phyloP scores from a whole-genome alignment of 2,888 invertebrate species.

The Synanthedon formicaeformis region DNA sequence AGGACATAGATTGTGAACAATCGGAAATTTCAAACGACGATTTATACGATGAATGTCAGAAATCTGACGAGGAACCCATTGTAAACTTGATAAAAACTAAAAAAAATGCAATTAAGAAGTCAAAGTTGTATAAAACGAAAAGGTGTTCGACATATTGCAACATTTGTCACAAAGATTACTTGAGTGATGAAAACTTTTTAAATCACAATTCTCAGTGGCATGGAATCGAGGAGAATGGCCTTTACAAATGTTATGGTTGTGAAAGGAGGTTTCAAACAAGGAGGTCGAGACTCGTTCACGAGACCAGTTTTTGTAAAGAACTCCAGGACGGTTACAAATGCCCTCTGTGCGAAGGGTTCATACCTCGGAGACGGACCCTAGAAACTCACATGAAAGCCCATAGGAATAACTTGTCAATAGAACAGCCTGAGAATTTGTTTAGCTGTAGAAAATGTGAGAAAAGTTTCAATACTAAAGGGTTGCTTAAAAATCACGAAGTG shows the following conservation, averaged over 20 bases:
- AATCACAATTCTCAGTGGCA: conserved; percentile 37
- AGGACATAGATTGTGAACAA: conserved; percentile 3
- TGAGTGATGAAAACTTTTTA: conserved; percentile 18
- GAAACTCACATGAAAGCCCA: conserved; percentile 45
- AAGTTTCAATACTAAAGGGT: conserved; percentile 31
- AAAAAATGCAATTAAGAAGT: conserved; percentile 7
- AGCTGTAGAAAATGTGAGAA: conserved; percentile 40
- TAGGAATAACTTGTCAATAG: conserved; percentile 23
- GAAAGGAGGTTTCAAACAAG: conserved; percentile 37
- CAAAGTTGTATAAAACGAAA: conserved; percentile 19
- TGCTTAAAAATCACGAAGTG: conserved; percentile 27
- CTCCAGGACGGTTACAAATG: conserved; percentile 51
- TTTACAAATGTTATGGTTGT: conserved; percentile 53
- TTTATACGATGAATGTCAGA: conserved; percentile 8
- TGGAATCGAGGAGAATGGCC: conserved; percentile 31
- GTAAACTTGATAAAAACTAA: background rate
- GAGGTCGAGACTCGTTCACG: conserved; percentile 37
- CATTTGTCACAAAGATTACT: conserved; percentile 36
- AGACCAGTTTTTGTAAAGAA: conserved; percentile 40
- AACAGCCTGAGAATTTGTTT: conserved; percentile 37
- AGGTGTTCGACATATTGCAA: conserved; percentile 36
- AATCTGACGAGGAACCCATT: conserved; percentile 9
- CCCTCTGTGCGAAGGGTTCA: conserved; percentile 29
- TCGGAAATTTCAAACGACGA: conserved; percentile 8
- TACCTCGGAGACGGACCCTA: conserved; percentile 36